Conservation (phyloP, 2,797 vertebrate species). For the Onychomys torridus region DNA sequence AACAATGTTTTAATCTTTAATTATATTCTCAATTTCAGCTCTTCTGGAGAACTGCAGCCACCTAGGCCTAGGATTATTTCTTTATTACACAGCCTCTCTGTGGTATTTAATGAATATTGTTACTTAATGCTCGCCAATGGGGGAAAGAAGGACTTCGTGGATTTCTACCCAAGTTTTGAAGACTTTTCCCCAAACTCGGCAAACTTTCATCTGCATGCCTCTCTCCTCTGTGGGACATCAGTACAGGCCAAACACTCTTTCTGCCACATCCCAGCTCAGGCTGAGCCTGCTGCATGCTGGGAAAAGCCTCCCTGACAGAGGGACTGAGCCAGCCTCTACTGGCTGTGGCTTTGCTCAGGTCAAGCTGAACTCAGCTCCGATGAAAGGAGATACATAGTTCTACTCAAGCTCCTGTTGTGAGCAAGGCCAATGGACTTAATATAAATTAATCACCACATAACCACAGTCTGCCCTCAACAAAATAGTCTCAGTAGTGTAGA, state of each 20-base stretch:
- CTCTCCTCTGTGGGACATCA: constrained; percentile 4
- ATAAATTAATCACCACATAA: neutral
- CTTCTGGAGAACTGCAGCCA: constrained; percentile 85
- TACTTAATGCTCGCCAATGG: constrained; percentile 87
- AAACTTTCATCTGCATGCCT: constrained; percentile 25
- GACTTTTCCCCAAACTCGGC: constrained; percentile 74
- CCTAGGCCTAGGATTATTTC: constrained; percentile 88
- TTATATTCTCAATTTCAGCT: constrained; percentile 89
- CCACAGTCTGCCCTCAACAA: neutral
- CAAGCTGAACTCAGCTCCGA: neutral
- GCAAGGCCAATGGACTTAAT: neutral
- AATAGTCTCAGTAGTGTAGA: neutral
- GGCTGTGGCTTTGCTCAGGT: neutral
- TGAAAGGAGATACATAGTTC: neutral
- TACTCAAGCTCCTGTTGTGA: neutral
- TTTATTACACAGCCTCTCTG: constrained; percentile 90
- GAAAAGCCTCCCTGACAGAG: neutral
- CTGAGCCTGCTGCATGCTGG: no score
- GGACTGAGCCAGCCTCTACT: rapidly evolving
- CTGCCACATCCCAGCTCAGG: neutral
- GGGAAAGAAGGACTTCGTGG: constrained; percentile 79
- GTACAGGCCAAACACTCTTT: neutral
- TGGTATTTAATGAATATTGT: constrained; percentile 91
- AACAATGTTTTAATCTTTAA: constrained; percentile 92
- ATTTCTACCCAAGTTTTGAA: constrained; percentile 79